Percentiles rank a stretch among this genome's conserved stretches.
Evolutionary conservation across 2,113 vertebrate genomes (phyloP).

Genomic region (Dendropsophus ebraccatus): DNA sequence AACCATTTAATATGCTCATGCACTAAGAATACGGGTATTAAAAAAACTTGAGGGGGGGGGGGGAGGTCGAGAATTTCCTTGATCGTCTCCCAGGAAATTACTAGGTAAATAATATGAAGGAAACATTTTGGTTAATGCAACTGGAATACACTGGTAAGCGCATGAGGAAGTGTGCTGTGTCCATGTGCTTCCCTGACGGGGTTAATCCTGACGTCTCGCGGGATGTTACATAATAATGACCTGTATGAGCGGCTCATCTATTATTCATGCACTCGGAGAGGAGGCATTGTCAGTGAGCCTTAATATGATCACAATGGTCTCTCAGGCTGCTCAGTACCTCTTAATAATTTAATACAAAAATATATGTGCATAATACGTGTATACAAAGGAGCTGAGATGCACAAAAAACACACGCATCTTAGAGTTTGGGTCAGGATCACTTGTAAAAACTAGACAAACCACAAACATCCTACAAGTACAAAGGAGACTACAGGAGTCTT

Average conservation of each 20-base stretch:
- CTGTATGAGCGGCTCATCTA: background rate
- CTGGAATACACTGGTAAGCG: too few relatives aligned
- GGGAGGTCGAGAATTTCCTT: too few relatives aligned
- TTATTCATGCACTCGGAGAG: slow-evolving; percentile 25
- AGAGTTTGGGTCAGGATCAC: background rate
- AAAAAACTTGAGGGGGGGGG: too few relatives aligned
- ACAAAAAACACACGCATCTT: background rate
- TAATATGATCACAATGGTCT: background rate
- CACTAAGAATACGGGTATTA: too few relatives aligned
- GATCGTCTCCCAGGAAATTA: too few relatives aligned
- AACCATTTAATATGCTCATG: too few relatives aligned
- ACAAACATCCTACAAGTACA: too few relatives aligned
- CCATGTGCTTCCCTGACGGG: background rate
- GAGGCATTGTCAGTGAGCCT: background rate
- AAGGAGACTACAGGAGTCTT: too few relatives aligned
- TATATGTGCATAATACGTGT: background rate
- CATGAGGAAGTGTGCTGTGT: background rate
- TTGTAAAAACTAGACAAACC: too few relatives aligned
- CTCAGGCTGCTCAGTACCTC: background rate
- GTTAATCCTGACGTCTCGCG: background rate
- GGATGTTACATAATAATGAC: slow-evolving; percentile 26
- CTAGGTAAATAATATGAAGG: too few relatives aligned
- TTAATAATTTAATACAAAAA: background rate
- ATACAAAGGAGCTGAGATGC: background rate
- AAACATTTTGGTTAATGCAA: too few relatives aligned